Percentiles rank a stretch among this genome's conserved stretches.
Evolutionary conservation across 1,140 invertebrate species (phyloP).

Genomic region (Trichoplusia ni): DNA sequence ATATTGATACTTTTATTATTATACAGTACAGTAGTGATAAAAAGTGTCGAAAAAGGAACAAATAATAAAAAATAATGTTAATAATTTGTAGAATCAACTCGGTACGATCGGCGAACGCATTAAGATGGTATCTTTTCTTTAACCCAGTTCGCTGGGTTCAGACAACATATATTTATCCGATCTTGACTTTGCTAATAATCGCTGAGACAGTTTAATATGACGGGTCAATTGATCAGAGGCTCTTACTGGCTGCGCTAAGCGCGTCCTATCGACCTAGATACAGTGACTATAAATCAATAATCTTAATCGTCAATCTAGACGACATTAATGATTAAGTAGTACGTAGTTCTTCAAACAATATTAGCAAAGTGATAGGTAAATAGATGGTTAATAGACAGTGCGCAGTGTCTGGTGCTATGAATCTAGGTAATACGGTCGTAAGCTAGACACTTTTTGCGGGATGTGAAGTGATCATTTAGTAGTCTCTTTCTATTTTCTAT

Average conservation of each 20-base stretch:
- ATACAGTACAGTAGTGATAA: too few relatives aligned
- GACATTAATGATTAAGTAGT: conserved; percentile 27
- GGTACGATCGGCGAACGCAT: conserved; percentile 15
- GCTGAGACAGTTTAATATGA: conserved; percentile 26
- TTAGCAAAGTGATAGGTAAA: conserved; percentile 5
- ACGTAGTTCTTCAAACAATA: conserved; percentile 29
- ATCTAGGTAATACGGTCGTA: conserved; percentile 18
- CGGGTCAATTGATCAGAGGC: conserved; percentile 36
- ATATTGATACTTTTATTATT: neutral
- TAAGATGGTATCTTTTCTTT: conserved; percentile 20
- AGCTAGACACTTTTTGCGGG: too few relatives aligned
- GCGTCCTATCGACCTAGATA: conserved; percentile 15
- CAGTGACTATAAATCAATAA: conserved; percentile 26
- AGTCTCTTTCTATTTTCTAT: too few relatives aligned
- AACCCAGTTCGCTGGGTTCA: conserved; percentile 19
- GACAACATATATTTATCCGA: conserved; percentile 12
- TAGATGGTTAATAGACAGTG: neutral
- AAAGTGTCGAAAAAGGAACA: too few relatives aligned
- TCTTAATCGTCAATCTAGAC: conserved; percentile 29
- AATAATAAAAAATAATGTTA: too few relatives aligned
- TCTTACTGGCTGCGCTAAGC: conserved; percentile 19
- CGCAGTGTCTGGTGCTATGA: conserved; percentile 4
- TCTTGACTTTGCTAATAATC: conserved; percentile 38
- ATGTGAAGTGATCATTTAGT: too few relatives aligned
- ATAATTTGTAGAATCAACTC: neutral